These are phyloP conservation scores for Psylliodes chrysocephalus DNA, from an alignment of 2,888 invertebrate species.

Conservation along the genomic window DNA sequence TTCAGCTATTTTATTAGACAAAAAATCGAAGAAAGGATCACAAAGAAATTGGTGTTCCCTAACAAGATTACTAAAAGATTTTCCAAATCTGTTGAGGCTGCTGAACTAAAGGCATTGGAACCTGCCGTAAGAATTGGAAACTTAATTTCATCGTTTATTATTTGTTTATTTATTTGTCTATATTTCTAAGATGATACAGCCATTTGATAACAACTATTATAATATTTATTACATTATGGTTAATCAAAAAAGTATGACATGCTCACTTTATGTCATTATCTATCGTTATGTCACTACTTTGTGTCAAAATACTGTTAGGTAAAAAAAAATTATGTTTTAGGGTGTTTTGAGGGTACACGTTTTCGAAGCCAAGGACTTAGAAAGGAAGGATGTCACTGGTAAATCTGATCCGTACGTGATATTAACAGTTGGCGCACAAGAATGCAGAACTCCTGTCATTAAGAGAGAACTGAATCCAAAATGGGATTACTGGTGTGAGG, in stretches of 20 bases:
- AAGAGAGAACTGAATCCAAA: slow-evolving; percentile 92
- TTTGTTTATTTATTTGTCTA: too few species aligned
- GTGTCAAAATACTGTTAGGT: too few species aligned
- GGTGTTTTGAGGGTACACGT: slow-evolving; percentile 93
- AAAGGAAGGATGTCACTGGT: slow-evolving; percentile 92
- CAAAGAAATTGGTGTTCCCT: slow-evolving; percentile 88
- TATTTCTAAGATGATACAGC: too few species aligned
- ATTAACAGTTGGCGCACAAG: slow-evolving; percentile 89
- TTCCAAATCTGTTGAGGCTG: slow-evolving; percentile 83
- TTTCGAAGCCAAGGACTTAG: slow-evolving; percentile 91
- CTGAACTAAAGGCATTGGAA: slow-evolving; percentile 84
- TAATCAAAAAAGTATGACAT: too few species aligned
- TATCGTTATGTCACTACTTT: not conserved
- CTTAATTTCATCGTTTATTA: too few species aligned
- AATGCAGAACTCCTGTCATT: slow-evolving; percentile 90
- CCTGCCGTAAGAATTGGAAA: slow-evolving; percentile 81
- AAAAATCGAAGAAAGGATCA: slow-evolving; percentile 55
- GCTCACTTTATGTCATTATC: too few species aligned
- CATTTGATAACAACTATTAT: too few species aligned
- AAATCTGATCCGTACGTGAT: slow-evolving; percentile 97
- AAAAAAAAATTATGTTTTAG: slow-evolving; percentile 67
- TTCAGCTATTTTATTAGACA: slow-evolving; percentile 52
- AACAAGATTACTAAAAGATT: slow-evolving; percentile 91
- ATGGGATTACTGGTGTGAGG: slow-evolving; percentile 98
- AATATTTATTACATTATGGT: too few species aligned